These are phyloP conservation scores for Colletes latitarsis DNA, from an alignment of 1,140 invertebrate species.

Conservation along the genomic window DNA sequence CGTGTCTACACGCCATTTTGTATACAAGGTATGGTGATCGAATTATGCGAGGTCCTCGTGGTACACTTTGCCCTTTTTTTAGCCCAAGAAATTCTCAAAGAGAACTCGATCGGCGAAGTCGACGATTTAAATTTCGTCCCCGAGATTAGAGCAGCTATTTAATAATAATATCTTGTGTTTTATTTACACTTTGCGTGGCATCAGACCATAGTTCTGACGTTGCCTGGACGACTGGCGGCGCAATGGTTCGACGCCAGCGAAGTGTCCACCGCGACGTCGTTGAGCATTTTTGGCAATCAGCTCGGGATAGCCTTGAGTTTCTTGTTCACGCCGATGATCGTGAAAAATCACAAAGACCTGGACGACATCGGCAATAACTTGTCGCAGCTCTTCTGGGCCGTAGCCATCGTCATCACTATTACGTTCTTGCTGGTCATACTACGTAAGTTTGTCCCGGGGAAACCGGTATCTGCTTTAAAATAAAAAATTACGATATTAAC, in stretches of 20 bases:
- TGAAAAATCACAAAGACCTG: constrained; percentile 76
- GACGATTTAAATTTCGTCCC: too few relatives aligned
- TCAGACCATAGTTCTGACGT: constrained; percentile 84
- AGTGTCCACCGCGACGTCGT: constrained; percentile 88
- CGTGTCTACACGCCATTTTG: too few relatives aligned
- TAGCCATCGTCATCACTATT: constrained; percentile 82
- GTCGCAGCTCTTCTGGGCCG: constrained; percentile 75
- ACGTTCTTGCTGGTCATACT: constrained; percentile 83
- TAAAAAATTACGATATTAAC: too few relatives aligned
- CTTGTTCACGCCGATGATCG: constrained; percentile 77
- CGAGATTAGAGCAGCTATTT: too few relatives aligned
- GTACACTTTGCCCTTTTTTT: too few relatives aligned
- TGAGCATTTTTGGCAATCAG: constrained; percentile 91
- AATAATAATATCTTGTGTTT: neutral
- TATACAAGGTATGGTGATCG: too few relatives aligned
- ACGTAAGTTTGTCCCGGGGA: constrained; percentile 80
- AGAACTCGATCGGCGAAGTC: too few relatives aligned
- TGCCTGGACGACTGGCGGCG: constrained; percentile 88
- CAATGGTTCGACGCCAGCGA: constrained; percentile 82
- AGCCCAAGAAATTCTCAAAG: too few relatives aligned
- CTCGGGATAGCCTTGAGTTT: constrained; percentile 80
- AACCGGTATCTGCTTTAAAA: neutral
- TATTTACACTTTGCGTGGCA: neutral
- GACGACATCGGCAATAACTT: constrained; percentile 75
- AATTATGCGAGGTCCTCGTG: too few relatives aligned